Base-by-base conservation (phyloP, 2,797 vertebrate genomes). In the Sarcophilus harrisii region DNA sequence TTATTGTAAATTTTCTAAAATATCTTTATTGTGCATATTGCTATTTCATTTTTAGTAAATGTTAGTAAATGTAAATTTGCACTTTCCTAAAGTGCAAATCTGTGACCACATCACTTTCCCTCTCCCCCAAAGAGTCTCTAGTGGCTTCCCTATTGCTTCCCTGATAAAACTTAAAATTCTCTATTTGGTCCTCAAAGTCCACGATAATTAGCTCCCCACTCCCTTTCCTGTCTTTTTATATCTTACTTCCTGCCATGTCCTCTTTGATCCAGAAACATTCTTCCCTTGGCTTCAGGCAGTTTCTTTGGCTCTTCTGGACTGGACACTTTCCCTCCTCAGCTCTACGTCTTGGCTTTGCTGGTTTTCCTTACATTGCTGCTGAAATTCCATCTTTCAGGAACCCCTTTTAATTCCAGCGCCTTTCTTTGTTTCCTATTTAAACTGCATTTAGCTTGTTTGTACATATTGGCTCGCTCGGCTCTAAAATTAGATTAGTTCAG, bases 1-100 rank as follows among this genome's bases (percentile, higher is more conserved):
- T 98, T 98, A 98, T 94, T 98, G 98, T 96, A 98, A 96, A 97
- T 97, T 97, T 97, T 97, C 96, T 98, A 95, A 92, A 94, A 94
- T 58, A 0, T 0, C 60, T 62, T 58, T 73, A 90, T 81, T 96
- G 92, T 60, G 0, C 58, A 27, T 87, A 87, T 87, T 87, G 4
- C 73, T 87, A 87, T 87, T 87, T 87, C 38, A 87, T 49, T 87
- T 24, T 87, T 87, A 49, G 66, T 87, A 87, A 87, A 57, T 38
- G 32, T n/a, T n/a, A n/a, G n/a, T n/a, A n/a, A n/a, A n/a, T n/a
- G n/a, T n/a, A n/a, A n/a, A n/a, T n/a, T n/a, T n/a, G n/a, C n/a
- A n/a, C n/a, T 73, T 73, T 73, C n/a, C 6, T 73, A 38, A 73
- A 73, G 38, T 81, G 21, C 8, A 45, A 81, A 8, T 81, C 38